Evolutionary conservation across 2,113 vertebrate species (phyloP).

Genomic region (Chloroceryle aenea): DNA sequence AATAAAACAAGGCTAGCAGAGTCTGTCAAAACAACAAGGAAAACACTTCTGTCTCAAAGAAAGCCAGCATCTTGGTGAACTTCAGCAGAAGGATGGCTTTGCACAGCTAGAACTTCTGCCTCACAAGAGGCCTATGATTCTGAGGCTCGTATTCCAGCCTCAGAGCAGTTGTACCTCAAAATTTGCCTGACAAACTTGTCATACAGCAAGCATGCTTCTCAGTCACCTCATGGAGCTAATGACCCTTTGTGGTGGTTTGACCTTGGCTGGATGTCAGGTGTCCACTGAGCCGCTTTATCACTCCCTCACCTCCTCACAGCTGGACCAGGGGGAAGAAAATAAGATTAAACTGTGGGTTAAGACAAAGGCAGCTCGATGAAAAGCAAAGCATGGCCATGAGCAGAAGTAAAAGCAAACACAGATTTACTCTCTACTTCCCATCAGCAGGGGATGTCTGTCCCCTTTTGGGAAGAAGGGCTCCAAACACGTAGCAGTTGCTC

Average conservation of each 20-base stretch:
- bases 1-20: neutral
- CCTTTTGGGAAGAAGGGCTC: too few relatives aligned
- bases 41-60: neutral
- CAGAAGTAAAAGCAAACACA: too few relatives aligned
- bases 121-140: neutral
- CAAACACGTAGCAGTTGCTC: too few relatives aligned
- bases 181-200: neutral
- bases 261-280: too few relatives aligned
- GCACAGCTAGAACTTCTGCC: neutral
- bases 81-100: neutral
- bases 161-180: neutral
- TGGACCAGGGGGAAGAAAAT: too few relatives aligned
- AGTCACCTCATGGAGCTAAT: neutral
- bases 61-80: neutral
- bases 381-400: too few relatives aligned
- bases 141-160: neutral
- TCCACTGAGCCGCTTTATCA: too few relatives aligned
- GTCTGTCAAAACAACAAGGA: neutral
- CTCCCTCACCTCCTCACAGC: too few relatives aligned
- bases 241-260: neutral
- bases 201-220: neutral
- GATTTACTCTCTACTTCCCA: too few relatives aligned
- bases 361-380: too few relatives aligned
- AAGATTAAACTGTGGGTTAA: too few relatives aligned
- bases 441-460: too few relatives aligned